A percentile compares a stretch with the other conserved stretches of the same genome.
Conservation (phyloP, 2,888 invertebrate genomes). For the Oasisia sp. region DNA sequence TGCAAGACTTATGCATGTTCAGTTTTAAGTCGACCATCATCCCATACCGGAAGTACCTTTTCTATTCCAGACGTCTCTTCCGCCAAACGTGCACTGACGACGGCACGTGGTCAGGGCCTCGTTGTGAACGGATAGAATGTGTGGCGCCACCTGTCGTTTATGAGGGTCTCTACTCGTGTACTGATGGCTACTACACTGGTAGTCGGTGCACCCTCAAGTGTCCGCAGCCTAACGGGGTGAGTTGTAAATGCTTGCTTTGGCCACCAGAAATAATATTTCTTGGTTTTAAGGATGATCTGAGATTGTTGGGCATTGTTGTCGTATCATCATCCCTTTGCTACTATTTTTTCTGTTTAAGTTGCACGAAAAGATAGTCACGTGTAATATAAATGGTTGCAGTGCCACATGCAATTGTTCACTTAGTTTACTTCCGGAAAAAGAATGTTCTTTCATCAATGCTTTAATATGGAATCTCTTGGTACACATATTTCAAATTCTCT, state of each 20-base stretch:
- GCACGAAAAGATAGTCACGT: too few species aligned
- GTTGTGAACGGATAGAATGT: conserved; percentile 50
- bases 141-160: conserved; percentile 45
- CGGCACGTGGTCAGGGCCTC: conserved; percentile 52
- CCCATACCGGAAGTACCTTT: neutral
- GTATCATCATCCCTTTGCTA: too few species aligned
- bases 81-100: conserved; percentile 47
- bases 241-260: neutral
- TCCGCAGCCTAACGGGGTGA: conserved; percentile 41
- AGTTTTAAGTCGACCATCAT: neutral
- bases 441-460: too few species aligned
- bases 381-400: too few species aligned
- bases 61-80: conserved; percentile 43
- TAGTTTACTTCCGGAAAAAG: too few species aligned
- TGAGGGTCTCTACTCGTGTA: conserved; percentile 51
- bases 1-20: neutral
- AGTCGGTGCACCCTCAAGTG: conserved; percentile 53
- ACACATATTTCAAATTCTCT: too few species aligned
- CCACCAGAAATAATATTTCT: too few species aligned
- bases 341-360: too few species aligned
- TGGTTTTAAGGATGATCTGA: too few species aligned
- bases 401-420: too few species aligned
- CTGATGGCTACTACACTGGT: conserved; percentile 43
- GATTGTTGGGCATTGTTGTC: too few species aligned
- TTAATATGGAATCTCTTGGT: too few species aligned